Base-by-base conservation (phyloP, 1,140 invertebrate species). In the Cardiocondyla obscurior region DNA sequence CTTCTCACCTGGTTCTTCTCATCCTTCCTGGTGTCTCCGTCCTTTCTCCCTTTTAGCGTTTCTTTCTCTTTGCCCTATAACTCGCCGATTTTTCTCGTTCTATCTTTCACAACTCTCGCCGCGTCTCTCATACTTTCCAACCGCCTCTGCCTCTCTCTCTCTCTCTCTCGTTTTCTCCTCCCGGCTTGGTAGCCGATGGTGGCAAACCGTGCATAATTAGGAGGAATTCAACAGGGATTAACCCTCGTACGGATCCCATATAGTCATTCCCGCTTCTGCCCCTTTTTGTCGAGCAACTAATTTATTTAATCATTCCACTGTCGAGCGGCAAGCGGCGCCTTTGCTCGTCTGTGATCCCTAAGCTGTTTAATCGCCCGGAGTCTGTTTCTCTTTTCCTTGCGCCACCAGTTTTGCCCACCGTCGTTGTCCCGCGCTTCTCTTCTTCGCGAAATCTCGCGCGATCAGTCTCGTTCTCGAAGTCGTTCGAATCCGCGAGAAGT, bases 161-260 rank as follows among this genome's bases (percentile, higher is more conserved):
- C 60, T 55, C 58, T 60, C 76, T 62, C 76, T 33, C 49, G 36
- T 44, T 76, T 49, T 51, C 58, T 46, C 16, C 39, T 42, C 57
- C 51, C 74, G n/a, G 72, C 69, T 83, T 89, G 88, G 89, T 90
- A 91, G 92, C 88, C 88, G 83, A n/a, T 89, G 89, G 89, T 92
- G 92, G 90, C 89, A 93, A 93, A 93, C 91, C 93, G 92, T 93
- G 92, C 92, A 93, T 93, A 93, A 93, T 93, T 93, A 93, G 90
- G 91, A 92, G 90, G 92, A 93, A 93, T 93, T 93, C 92, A 93
- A 91, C 89, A 86, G 89, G 92, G 91, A 93, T 93, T 93, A 93
- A 64, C 91, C 91, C 90, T 91, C 89, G 87, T 92, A 90, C 86
- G 92, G 88, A 93, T 91, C 92, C 91, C 89, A 90, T 90, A 92